These are phyloP conservation scores for Lordiphosa collinella DNA, from an alignment of 1,140 invertebrate species.

Conservation along the genomic window DNA sequence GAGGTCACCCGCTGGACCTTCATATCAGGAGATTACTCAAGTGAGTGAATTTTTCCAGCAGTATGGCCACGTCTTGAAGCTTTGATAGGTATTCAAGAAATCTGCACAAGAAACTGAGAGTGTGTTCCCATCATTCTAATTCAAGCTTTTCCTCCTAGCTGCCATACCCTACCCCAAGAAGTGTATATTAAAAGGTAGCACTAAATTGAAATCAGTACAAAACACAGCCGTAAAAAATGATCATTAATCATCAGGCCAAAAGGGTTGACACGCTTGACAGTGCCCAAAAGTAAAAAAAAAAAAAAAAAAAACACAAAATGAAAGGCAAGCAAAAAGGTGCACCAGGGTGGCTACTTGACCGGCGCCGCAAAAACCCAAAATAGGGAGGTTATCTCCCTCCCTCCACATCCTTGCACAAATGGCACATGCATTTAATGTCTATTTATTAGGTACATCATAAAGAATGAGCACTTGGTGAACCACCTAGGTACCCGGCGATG, in stretches of 20 bases:
- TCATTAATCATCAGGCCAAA: conserved; percentile 69
- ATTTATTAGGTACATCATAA: conserved; percentile 9
- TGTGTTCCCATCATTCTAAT: neutral
- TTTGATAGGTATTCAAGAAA: too few species aligned
- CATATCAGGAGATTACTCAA: too few species aligned
- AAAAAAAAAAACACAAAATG: conserved; percentile 12
- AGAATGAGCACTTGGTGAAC: neutral
- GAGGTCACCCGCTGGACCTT: too few species aligned
- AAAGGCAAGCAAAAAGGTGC: conserved; percentile 12
- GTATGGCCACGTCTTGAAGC: too few species aligned
- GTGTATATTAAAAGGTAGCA: conserved; percentile 21
- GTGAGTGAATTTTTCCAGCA: too few species aligned
- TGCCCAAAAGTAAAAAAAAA: conserved; percentile 33
- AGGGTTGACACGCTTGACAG: conserved; percentile 66
- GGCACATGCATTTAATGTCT: conserved; percentile 3
- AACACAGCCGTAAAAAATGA: conserved; percentile 58
- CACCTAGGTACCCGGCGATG: conserved; percentile 1
- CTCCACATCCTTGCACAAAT: neutral
- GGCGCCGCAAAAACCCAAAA: neutral
- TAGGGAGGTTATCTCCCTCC: neutral
- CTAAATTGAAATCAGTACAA: conserved; percentile 73
- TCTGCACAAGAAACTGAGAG: too few species aligned
- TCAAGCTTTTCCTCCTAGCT: neutral
- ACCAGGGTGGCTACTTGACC: conserved; percentile 12
- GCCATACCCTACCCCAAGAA: neutral